Evolutionary conservation across 2,113 vertebrate genomes (phyloP).

Genomic region (Alectura lathami): DNA sequence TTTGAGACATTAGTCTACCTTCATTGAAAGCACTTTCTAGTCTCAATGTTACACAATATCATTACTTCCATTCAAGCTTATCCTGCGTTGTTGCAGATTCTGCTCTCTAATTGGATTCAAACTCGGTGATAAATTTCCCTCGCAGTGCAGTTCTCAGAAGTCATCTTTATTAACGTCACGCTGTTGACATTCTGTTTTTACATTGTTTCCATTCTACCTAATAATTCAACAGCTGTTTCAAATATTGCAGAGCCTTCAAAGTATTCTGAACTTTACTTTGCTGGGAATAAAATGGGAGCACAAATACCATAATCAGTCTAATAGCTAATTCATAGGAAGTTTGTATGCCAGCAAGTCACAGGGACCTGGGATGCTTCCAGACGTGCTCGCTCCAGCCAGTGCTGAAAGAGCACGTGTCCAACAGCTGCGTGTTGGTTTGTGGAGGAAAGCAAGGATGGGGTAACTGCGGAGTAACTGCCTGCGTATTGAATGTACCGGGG

Average conservation of each 20-base stretch:
- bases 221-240: not conserved
- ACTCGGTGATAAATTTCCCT: not conserved
- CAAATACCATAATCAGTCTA: not conserved
- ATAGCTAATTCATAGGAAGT: not conserved
- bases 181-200: not conserved
- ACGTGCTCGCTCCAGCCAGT: not conserved
- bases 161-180: not conserved
- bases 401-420: not conserved
- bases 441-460: not conserved
- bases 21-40: conserved; percentile 55
- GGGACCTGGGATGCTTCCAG: not conserved
- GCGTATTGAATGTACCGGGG: not conserved
- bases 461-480: not conserved
- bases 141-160: not conserved
- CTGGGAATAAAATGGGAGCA: conserved; percentile 15
- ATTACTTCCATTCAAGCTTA: not conserved
- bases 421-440: not conserved
- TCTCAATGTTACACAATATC: not conserved
- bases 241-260: not conserved
- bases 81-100: not conserved
- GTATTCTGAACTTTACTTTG: not conserved
- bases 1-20: conserved; percentile 64
- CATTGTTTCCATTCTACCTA: not conserved
- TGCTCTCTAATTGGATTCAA: not conserved
- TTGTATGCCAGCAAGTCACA: not conserved